A percentile compares a stretch with the other conserved stretches of the same genome.
Evolutionary conservation across 2,113 vertebrate species (phyloP).

Genomic region (Lipophrys pholis): DNA sequence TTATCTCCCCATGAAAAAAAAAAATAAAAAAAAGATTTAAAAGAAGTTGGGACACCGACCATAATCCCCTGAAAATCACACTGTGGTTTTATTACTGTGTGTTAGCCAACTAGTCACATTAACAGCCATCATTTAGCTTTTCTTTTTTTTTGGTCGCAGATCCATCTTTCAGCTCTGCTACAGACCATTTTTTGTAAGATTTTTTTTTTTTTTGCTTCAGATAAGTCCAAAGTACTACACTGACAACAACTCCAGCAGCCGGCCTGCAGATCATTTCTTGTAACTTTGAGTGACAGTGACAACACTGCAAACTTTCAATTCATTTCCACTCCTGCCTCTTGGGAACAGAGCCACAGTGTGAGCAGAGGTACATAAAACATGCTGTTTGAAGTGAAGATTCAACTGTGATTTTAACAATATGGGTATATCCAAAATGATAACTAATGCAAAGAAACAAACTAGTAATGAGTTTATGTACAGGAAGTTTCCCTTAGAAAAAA

Average conservation of each 20-base stretch:
- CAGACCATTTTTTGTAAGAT: background rate
- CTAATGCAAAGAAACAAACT: constrained; percentile 32
- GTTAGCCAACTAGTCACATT: too few species aligned
- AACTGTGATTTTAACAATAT: background rate
- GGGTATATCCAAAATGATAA: constrained; percentile 23
- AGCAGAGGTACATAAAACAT: constrained; percentile 39
- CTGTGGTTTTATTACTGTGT: too few species aligned
- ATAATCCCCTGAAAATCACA: too few species aligned
- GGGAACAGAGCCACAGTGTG: background rate
- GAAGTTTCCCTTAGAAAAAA: constrained; percentile 3
- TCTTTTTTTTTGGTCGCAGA: background rate
- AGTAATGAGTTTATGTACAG: constrained; percentile 45
- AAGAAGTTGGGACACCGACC: too few species aligned
- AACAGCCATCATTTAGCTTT: too few species aligned
- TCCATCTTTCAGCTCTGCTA: background rate
- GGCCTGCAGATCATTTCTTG: constrained; percentile 16
- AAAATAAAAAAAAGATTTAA: too few species aligned
- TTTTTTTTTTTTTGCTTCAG: background rate
- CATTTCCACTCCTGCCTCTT: constrained; percentile 12
- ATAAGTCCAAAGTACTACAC: constrained; percentile 9
- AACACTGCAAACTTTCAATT: constrained; percentile 42
- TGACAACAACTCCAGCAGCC: constrained; percentile 27
- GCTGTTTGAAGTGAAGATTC: constrained; percentile 33
- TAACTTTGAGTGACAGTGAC: constrained; percentile 38
- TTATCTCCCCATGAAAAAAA: too few species aligned